These are phyloP conservation scores for Antedon mediterranea DNA, from an alignment of 53 echinoderm and acorn worm species.

Conservation along the genomic window DNA sequence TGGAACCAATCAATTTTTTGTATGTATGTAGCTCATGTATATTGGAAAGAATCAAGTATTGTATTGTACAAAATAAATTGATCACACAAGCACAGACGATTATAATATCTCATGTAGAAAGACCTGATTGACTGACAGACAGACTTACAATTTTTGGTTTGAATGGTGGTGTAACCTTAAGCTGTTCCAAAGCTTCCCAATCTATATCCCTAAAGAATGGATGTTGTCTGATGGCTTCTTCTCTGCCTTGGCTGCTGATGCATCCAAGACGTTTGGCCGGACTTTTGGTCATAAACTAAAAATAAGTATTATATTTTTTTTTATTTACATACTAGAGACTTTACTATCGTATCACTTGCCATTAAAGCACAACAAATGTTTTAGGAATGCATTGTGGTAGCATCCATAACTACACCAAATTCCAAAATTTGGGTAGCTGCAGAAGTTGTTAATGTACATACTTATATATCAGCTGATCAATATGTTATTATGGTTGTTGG, in stretches of 20 bases:
- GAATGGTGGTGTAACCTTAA: conserved; percentile 86
- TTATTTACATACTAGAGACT: not conserved
- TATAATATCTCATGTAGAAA: no score
- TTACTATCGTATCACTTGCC: not conserved
- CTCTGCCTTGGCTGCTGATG: conserved; percentile 76
- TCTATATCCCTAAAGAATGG: conserved; percentile 79
- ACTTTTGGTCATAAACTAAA: conserved; percentile 98
- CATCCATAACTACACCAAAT: no score
- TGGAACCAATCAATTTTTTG: no score
- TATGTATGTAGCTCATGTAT: no score
- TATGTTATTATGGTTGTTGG: no score
- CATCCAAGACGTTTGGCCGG: conserved; percentile 95
- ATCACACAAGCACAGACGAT: no score
- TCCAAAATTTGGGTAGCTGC: no score
- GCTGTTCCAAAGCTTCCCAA: conserved; percentile 83
- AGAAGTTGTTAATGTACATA: no score
- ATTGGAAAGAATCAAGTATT: no score
- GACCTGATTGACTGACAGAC: not conserved
- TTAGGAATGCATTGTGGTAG: no score
- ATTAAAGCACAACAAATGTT: conserved; percentile 2
- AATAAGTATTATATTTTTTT: not conserved
- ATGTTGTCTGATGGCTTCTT: conserved; percentile 75
- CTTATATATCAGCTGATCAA: no score
- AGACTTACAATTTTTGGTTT: conserved; percentile 96
- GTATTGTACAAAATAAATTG: no score